These are phyloP conservation scores for Campoletis raptor DNA, from an alignment of 2,888 invertebrate genomes.

Conservation along the genomic window DNA sequence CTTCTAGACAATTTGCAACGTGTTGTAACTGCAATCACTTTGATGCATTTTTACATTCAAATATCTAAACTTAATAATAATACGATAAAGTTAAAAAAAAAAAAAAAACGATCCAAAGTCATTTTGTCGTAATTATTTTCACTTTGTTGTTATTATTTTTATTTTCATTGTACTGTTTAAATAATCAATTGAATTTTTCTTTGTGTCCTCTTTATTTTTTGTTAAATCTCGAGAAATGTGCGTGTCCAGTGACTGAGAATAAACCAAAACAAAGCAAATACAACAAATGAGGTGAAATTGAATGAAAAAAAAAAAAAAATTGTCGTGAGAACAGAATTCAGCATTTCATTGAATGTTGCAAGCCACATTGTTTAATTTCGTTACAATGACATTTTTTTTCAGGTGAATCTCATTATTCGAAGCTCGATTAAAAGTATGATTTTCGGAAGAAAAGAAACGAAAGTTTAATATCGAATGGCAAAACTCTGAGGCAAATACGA, in stretches of 20 bases:
- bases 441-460: not conserved
- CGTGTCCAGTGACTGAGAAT: not conserved
- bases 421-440: not conserved
- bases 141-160: not conserved
- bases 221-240: not conserved
- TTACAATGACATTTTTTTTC: conserved; percentile 4
- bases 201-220: not conserved
- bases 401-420: not conserved
- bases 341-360: not conserved
- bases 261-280: not conserved
- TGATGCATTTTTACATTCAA: not conserved
- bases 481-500: conserved; percentile 10
- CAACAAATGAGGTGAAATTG: not conserved
- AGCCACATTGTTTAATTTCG: not conserved
- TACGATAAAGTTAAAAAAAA: not conserved
- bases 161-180: not conserved
- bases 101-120: not conserved
- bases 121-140: not conserved
- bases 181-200: not conserved
- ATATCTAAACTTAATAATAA: not conserved
- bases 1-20: not conserved
- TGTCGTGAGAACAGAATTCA: not conserved
- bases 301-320: conserved; percentile 9
- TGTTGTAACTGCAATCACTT: conserved; percentile 5
- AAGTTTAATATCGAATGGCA: conserved; percentile 3